A percentile compares a stretch with the other conserved stretches of the same genome.
phyloP scores from a whole-genome alignment of 1,140 invertebrate genomes.

The Lerema accius region DNA sequence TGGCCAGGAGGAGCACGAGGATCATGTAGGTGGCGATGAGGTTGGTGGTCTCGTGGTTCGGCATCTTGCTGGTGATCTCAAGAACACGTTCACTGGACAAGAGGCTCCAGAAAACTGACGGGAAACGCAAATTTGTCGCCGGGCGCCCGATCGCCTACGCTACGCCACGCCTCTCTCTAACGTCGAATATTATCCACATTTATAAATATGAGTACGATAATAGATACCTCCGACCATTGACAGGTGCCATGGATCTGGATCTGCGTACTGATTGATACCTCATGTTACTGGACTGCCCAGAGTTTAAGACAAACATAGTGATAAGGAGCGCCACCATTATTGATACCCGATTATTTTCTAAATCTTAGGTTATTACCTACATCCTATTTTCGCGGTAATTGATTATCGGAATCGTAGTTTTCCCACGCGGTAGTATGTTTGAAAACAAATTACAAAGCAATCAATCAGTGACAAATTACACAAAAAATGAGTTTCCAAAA shows the following conservation, averaged over 20 bases:
- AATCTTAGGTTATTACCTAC: too few species aligned
- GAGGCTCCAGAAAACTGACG: constrained; percentile 66
- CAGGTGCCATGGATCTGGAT: constrained; percentile 35
- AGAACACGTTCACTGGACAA: constrained; percentile 61
- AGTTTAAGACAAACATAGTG: constrained; percentile 5
- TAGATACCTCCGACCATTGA: constrained; percentile 48
- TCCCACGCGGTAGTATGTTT: too few species aligned
- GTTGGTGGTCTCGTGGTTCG: constrained; percentile 80
- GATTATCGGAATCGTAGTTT: too few species aligned
- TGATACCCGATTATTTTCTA: too few species aligned
- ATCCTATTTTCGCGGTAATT: too few species aligned
- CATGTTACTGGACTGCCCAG: not conserved
- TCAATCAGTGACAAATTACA: too few species aligned
- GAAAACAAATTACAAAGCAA: too few species aligned
- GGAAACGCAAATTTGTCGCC: constrained; percentile 50
- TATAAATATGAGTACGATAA: constrained; percentile 68
- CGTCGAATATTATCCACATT: constrained; percentile 57
- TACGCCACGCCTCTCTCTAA: constrained; percentile 56
- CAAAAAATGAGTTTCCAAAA: too few species aligned
- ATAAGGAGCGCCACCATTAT: too few species aligned
- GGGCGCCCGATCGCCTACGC: constrained; percentile 51
- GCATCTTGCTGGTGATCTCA: constrained; percentile 61
- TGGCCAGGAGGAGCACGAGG: constrained; percentile 80
- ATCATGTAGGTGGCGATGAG: constrained; percentile 81
- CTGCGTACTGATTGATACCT: constrained; percentile 17